Percentiles rank a stretch among this genome's conserved stretches.
Conservation (phyloP, 2,113 vertebrate species). For the Ptilonorhynchus violaceus region DNA sequence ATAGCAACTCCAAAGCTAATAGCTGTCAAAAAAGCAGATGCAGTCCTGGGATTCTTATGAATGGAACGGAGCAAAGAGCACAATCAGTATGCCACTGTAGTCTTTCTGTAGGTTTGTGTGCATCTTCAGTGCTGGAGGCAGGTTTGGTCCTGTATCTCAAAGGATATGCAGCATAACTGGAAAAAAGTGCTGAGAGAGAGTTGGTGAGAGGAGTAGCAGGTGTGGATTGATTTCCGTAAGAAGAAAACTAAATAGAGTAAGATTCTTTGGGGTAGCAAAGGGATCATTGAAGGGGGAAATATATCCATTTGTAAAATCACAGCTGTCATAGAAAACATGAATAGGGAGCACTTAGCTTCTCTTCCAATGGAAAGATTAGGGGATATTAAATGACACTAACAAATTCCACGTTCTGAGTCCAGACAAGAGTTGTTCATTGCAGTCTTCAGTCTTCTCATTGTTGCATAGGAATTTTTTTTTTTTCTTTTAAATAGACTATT, state of each 20-base stretch:
- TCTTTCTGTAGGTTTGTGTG: not conserved
- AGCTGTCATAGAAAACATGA: not conserved
- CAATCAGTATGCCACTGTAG: not conserved
- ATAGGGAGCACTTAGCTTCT: not conserved
- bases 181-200: not conserved
- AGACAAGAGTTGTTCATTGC: not conserved
- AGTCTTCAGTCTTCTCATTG: not conserved
- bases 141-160: not conserved
- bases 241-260: not conserved
- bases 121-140: not conserved
- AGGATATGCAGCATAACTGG: not conserved
- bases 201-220: not conserved
- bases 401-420: not conserved
- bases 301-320: not conserved
- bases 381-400: not conserved
- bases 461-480: not conserved
- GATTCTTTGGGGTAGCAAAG: not conserved
- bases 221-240: not conserved
- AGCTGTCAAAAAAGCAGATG: not conserved
- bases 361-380: not conserved
- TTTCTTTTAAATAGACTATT: not conserved
- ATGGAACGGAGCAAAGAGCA: not conserved
- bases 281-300: not conserved
- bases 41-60: not conserved
- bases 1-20: not conserved